These are phyloP conservation scores for Microcebus lehilahytsara DNA, from an alignment of 2,113 vertebrate species.

Conservation along the genomic window DNA sequence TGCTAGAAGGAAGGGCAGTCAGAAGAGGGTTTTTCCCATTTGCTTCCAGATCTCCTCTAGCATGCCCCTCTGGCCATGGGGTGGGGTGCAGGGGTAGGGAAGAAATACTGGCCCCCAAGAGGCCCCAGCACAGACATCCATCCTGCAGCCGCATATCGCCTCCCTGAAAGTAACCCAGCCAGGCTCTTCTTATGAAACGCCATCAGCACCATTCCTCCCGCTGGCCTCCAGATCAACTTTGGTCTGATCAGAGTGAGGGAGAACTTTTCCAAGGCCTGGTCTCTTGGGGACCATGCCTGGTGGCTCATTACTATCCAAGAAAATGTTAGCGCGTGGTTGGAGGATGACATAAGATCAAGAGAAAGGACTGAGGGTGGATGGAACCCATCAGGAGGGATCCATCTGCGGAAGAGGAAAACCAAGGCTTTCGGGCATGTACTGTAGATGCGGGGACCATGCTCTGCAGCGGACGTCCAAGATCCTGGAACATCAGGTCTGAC, in stretches of 20 bases:
- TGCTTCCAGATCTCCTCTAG: neutral
- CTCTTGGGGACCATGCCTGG: neutral
- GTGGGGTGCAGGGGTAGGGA: neutral
- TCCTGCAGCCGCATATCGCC: slow-evolving; percentile 31
- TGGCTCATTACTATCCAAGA: neutral
- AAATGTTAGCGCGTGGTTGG: neutral
- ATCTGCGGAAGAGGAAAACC: neutral
- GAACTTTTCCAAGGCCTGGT: neutral
- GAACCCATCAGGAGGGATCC: neutral
- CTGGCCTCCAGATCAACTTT: slow-evolving; percentile 68
- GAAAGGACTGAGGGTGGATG: neutral
- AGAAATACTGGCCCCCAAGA: neutral
- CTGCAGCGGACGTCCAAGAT: neutral
- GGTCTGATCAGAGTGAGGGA: slow-evolving; percentile 36
- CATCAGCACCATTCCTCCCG: slow-evolving; percentile 78
- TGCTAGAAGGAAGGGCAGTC: neutral
- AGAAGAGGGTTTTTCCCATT: neutral
- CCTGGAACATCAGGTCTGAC: neutral
- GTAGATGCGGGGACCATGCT: neutral
- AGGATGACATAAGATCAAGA: neutral
- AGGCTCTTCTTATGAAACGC: slow-evolving; percentile 76
- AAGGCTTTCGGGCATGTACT: neutral
- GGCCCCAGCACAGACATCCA: neutral
- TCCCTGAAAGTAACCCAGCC: slow-evolving; percentile 77
- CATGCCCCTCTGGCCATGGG: neutral